Evolutionary conservation across 2,797 vertebrate species (phyloP), one percentile per base, ranked within the genome.

Genomic region (Chloroceryle amazona): DNA sequence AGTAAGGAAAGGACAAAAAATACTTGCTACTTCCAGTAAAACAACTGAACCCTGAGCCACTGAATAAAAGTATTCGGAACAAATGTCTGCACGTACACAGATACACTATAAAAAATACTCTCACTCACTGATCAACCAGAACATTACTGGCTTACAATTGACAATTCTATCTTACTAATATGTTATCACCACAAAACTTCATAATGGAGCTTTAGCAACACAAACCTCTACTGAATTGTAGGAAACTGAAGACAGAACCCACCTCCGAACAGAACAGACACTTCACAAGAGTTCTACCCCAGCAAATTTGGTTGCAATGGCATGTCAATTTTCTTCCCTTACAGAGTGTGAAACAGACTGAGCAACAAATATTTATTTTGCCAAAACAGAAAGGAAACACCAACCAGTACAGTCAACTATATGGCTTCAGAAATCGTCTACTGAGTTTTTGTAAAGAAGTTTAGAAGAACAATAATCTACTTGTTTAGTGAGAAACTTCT

Each of bases 21-120:
- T 10, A 73, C 41, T 71, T 44, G 41, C 46, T 72, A 15, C 28
- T 92, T 96, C 86, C 86, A 96, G 80, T 91, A 91, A 94, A 95
- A 63, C 42, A 95, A 84, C 39, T 28, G 81, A 92, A 76, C 62
- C 18, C 6, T 14, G 39, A 74, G 71, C 41, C n/a, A 37, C 0
- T 71, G 89, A 81, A 75, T 55, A 37, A 29, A 86, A 81, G 23
- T 19, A 42, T 39, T 55, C 33, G 52, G 44, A 82, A 42, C 25
- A 57, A 86, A 81, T 15, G 54, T 46, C 72, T 83, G 51, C 39
- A 68, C 29, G 25, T 29, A 47, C 20, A 22, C 0, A 65, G 41
- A 78, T 4, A 76, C 6, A 37, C 22, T 22, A 31, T 20, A 28
- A 79, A 81, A 75, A 57, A 66, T 7, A 54, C 8, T 47, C 51